Percentiles rank a stretch among this genome's conserved stretches.
phyloP scores from a whole-genome alignment of 2,113 vertebrate species.

The Australoheros scitulus region DNA sequence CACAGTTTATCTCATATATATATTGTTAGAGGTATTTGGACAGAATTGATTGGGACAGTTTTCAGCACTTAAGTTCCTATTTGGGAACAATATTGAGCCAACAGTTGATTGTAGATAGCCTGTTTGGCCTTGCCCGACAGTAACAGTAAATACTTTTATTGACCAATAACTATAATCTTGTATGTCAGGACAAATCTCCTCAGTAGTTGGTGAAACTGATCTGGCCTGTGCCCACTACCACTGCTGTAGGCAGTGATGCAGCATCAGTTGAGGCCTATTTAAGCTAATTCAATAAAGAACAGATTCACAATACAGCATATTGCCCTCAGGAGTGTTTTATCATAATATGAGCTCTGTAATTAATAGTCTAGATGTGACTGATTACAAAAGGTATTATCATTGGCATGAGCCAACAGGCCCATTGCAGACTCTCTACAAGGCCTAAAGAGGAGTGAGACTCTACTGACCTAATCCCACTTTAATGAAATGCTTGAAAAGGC shows the following conservation, averaged over 20 bases:
- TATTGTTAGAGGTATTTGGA: neutral
- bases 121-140: neutral
- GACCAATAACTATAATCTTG: neutral
- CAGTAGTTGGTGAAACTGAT: neutral
- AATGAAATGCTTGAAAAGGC: slow-evolving; percentile 15
- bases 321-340: neutral
- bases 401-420: neutral
- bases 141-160: neutral
- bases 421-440: neutral
- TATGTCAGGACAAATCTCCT: neutral
- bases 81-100: neutral
- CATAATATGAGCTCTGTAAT: neutral
- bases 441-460: neutral
- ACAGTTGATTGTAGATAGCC: neutral
- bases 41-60: neutral
- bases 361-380: slow-evolving; percentile 7
- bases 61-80: neutral
- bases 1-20: no score
- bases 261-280: slow-evolving; percentile 14
- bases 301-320: neutral
- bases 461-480: slow-evolving; percentile 17
- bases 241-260: neutral
- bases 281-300: slow-evolving; percentile 9
- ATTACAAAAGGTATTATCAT: neutral
- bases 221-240: neutral